A percentile compares a stretch with the other conserved stretches of the same genome.
These are phyloP conservation scores for Platycercus adscitus DNA, from an alignment of 2,113 vertebrate species.

Conservation along the genomic window DNA sequence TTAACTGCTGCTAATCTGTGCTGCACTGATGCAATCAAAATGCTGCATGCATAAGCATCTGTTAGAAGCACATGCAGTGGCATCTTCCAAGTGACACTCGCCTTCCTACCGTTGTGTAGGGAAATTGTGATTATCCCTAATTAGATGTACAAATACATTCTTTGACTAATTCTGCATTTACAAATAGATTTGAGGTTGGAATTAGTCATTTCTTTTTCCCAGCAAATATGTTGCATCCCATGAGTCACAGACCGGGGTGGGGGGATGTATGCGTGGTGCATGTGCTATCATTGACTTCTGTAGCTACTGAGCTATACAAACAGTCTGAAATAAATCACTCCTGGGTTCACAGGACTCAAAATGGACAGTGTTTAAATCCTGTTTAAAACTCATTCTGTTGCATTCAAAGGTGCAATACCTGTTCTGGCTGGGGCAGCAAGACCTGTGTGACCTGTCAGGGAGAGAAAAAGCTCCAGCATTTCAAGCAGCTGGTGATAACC, in stretches of 20 bases:
- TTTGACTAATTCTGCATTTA: not conserved
- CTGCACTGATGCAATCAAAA: not conserved
- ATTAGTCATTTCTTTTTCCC: not conserved
- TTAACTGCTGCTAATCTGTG: not conserved
- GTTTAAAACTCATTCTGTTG: accelerated
- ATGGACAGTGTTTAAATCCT: accelerated
- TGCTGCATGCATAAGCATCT: not conserved
- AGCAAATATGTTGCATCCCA: accelerated
- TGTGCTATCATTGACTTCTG: accelerated
- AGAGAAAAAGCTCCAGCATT: constrained; percentile 76
- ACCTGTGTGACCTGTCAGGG: constrained; percentile 72
- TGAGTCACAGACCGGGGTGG: not conserved
- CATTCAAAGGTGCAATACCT: constrained; percentile 68
- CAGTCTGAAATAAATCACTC: accelerated
- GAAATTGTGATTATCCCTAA: not conserved
- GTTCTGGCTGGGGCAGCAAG: constrained; percentile 75
- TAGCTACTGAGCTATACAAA: not conserved
- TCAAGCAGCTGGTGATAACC: constrained; percentile 75
- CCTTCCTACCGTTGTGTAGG: not conserved
- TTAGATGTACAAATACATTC: not conserved
- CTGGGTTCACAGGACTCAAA: accelerated
- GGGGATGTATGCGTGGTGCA: accelerated
- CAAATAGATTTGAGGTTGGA: not conserved
- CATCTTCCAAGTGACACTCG: not conserved
- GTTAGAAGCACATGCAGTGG: not conserved